phyloP scores from a whole-genome alignment of 2,888 invertebrate species.

The Metacarcinus magister region DNA sequence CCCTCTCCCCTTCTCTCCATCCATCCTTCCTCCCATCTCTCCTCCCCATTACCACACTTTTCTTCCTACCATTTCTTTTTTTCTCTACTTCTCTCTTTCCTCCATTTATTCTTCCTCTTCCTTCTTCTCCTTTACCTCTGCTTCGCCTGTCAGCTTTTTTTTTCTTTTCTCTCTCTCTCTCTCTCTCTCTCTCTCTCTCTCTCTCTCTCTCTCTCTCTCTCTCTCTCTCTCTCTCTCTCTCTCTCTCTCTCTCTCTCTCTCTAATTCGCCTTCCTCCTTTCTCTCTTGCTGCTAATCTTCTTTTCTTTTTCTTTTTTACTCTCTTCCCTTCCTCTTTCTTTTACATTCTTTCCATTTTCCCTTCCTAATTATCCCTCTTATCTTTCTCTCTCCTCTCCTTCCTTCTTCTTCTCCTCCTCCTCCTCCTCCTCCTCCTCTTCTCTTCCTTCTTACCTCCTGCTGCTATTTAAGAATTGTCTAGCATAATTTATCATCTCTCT shows the following conservation, averaged over 20 bases:
- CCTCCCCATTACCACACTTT: neutral
- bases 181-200: neutral
- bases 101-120: neutral
- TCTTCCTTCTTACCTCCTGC: neutral
- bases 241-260: neutral
- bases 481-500: too few relatives aligned
- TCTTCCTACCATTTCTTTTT: neutral
- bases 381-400: neutral
- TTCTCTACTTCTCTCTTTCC: neutral
- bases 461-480: too few relatives aligned
- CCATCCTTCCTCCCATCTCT: neutral
- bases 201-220: neutral
- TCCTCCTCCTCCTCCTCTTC: neutral
- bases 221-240: neutral
- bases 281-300: neutral
- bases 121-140: neutral
- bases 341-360: neutral
- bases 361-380: neutral
- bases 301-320: neutral
- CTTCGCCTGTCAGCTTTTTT: neutral
- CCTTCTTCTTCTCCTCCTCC: neutral
- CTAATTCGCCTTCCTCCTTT: neutral
- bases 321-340: neutral
- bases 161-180: neutral
- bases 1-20: neutral